These are phyloP conservation scores for Leguminivora glycinivorella DNA, from an alignment of 1,140 invertebrate species.

Conservation along the genomic window DNA sequence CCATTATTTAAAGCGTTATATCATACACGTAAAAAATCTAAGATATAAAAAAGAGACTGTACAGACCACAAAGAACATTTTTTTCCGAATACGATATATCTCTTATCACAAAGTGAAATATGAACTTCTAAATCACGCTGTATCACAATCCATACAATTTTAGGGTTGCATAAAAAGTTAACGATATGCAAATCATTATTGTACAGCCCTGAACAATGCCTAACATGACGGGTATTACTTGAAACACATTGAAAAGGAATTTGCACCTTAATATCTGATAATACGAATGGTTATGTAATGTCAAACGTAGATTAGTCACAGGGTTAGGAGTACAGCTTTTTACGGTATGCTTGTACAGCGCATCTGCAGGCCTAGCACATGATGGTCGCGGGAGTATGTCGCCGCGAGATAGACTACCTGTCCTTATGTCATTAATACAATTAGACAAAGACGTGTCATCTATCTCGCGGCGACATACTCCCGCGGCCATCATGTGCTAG, in stretches of 20 bases:
- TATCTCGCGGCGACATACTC: no score
- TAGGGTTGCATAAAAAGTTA: conserved; percentile 29
- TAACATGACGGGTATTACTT: conserved; percentile 22
- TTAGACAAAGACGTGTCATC: no score
- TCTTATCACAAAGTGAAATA: not conserved
- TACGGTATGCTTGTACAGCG: not conserved
- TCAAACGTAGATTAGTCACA: not conserved
- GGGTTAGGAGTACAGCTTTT: conserved; percentile 5
- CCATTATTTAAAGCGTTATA: no score
- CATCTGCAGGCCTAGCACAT: no score
- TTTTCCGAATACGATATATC: not conserved
- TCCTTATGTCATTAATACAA: no score
- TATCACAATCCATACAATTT: not conserved
- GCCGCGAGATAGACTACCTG: no score
- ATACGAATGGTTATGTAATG: not conserved
- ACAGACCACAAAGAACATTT: not conserved
- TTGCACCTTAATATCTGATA: not conserved
- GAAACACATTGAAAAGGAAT: not conserved
- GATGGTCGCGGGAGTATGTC: no score
- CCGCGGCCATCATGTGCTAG: no score
- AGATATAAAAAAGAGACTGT: not conserved
- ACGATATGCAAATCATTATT: conserved; percentile 30
- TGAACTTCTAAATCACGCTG: not conserved
- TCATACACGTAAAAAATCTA: no score
- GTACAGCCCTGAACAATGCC: conserved; percentile 29